These are phyloP conservation scores for Caenorhabditis tropicalis DNA, from an alignment of 1,140 invertebrate species.

Conservation along the genomic window DNA sequence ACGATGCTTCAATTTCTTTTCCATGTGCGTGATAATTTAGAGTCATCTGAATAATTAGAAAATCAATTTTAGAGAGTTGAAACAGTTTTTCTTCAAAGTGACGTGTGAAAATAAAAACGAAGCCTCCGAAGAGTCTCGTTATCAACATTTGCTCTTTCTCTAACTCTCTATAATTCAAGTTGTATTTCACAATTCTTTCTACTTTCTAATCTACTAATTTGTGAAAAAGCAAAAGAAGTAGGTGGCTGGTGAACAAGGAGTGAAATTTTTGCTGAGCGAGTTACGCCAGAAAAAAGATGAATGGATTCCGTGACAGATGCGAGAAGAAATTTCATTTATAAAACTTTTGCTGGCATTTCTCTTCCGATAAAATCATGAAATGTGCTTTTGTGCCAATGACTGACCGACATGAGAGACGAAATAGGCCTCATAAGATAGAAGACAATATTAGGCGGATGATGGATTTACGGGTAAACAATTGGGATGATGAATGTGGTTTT, in stretches of 20 bases:
- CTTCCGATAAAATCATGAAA: background rate
- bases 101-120: background rate
- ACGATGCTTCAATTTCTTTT: background rate
- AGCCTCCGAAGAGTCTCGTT: background rate
- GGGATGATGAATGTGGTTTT: background rate
- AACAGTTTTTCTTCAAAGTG: background rate
- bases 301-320: background rate
- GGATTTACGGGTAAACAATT: background rate
- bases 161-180: background rate
- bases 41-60: background rate
- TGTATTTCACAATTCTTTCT: background rate
- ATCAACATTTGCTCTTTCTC: background rate
- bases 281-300: background rate
- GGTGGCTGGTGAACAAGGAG: too few relatives aligned
- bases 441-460: background rate
- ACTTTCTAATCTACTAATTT: background rate
- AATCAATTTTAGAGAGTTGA: background rate
- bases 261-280: too few relatives aligned
- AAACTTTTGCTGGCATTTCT: background rate
- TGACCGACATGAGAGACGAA: background rate
- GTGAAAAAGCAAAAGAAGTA: too few relatives aligned
- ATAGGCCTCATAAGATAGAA: background rate
- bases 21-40: constrained; percentile 30
- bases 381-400: background rate
- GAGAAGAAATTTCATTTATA: background rate